Evolutionary conservation across 2,888 invertebrate genomes (phyloP).

Genomic region (Psylliodes chrysocephalus): DNA sequence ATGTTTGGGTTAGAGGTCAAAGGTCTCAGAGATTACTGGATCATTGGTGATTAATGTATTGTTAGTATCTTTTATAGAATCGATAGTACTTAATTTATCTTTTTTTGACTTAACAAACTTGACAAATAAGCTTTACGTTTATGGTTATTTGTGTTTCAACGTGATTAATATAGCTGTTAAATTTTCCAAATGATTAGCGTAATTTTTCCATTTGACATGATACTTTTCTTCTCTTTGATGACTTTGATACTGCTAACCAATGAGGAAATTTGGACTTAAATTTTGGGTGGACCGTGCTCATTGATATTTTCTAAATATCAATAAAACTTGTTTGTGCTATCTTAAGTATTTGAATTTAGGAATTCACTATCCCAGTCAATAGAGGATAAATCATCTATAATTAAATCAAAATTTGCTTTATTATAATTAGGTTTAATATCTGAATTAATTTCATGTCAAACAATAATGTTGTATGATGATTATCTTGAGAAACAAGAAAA

Average conservation of each 20-base stretch:
- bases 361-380: neutral
- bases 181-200: neutral
- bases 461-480: neutral
- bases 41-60: neutral
- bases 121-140: neutral
- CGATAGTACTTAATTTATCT: neutral
- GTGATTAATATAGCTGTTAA: no score
- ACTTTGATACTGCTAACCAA: neutral
- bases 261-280: neutral
- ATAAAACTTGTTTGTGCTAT: neutral
- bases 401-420: neutral
- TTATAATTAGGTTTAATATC: neutral
- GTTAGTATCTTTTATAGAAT: no score
- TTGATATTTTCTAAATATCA: neutral
- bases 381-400: no score
- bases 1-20: neutral
- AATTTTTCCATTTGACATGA: neutral
- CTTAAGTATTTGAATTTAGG: neutral
- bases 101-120: slow-evolving; percentile 3
- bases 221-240: neutral
- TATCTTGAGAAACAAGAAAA: neutral
- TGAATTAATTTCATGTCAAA: neutral
- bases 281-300: neutral
- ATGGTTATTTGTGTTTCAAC: neutral
- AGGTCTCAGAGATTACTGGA: neutral